A percentile compares a stretch with the other conserved stretches of the same genome.
Conservation (phyloP, 2,113 vertebrate species). For the Jacana jacana region DNA sequence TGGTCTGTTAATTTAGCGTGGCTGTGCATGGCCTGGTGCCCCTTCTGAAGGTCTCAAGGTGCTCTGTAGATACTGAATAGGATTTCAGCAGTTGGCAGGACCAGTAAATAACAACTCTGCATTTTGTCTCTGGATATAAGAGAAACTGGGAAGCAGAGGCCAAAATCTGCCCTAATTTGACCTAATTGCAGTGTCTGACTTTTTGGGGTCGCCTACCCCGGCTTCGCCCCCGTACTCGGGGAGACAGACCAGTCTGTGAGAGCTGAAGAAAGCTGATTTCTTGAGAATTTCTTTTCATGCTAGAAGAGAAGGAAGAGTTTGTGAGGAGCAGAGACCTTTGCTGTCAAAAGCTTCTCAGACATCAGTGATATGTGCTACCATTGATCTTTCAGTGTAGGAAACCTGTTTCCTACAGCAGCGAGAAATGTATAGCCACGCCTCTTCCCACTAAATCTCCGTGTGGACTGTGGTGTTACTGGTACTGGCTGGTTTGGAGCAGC, state of each 20-base stretch:
- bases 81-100: not conserved
- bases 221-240: not conserved
- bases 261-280: not conserved
- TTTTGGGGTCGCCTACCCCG: not conserved
- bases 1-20: not conserved
- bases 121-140: not conserved
- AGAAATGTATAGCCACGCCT: not conserved
- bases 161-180: not conserved
- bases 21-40: not conserved
- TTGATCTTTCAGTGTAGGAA: not conserved
- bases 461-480: not conserved
- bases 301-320: not conserved
- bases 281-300: not conserved
- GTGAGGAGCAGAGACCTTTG: not conserved
- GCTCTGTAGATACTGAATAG: not conserved
- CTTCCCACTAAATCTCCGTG: not conserved
- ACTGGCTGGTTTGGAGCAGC: not conserved
- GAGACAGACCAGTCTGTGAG: not conserved
- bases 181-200: not conserved
- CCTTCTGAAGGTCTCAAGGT: not conserved
- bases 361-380: not conserved
- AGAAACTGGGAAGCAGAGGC: not conserved
- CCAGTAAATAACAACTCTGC: not conserved
- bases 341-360: not conserved
- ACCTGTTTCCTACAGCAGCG: not conserved